Base-by-base conservation (phyloP, 2,797 vertebrate species). In the Enoplosus armatus region DNA sequence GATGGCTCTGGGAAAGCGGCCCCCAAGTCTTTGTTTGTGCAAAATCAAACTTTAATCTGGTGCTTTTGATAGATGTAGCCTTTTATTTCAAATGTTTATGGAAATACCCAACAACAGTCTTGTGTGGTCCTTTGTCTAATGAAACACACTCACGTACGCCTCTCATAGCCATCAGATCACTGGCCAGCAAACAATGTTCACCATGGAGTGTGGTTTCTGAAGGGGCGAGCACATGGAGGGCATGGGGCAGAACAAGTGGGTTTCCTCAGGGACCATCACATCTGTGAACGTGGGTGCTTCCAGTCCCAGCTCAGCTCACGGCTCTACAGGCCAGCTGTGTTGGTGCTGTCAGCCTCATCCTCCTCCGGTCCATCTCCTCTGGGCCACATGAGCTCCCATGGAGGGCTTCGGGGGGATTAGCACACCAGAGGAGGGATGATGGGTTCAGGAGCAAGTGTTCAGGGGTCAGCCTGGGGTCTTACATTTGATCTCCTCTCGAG, bases 101-200 rank as follows among this genome's bases (percentile, higher is more conserved):
- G 88, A 90, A 91, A 89, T 90, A 88, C 80, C 82, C 75, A 80
- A 86, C 77, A 90, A 91, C 89, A 92, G 79, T 90, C 90, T 84
- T 94, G 94, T 95, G 94, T 95, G 93, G 94, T 95, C 91, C 90
- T 64, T 50, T 75, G 83, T 89, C 87, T 86, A 94, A 92, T 91
- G 84, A 91, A 91, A 92, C 88, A 89, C 84, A 90, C 77, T 83
- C 73, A 80, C 67, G 43, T 76, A 83, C 39, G 54, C 71, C 77
- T 64, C 79, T 85, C 69, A 31, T 35, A 69, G 80, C 82, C 79
- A 87, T 89, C 83, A 75, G 84, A 91, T 91, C 81, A 37, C 80
- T 87, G 76, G 85, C 82, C 81, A 83, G 71, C 22, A 77, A 66
- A 61, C 70, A 76, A 18, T 59, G 80, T 83, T 86, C 76, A 75